Evolutionary conservation across 2,797 vertebrate species (phyloP).

Genomic region (Argyrosomus regius): DNA sequence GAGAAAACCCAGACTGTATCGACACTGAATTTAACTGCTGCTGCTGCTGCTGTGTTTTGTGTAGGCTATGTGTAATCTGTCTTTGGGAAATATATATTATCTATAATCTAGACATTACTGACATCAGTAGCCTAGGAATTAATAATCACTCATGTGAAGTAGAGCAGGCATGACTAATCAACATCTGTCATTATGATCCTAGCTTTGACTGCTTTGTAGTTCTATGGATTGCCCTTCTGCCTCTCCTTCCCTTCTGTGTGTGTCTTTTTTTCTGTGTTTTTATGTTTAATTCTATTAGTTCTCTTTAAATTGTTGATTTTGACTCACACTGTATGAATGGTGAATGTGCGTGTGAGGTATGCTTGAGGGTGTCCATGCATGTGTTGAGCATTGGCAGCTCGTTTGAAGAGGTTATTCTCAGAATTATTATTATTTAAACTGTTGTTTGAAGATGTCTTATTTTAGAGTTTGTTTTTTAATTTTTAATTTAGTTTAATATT

Average conservation of each 20-base stretch:
- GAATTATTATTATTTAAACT: slow-evolving; percentile 30
- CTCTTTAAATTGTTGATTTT: slow-evolving; percentile 36
- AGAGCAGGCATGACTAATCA: slow-evolving; percentile 86
- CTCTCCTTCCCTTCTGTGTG: slow-evolving; percentile 47
- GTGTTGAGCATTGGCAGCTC: slow-evolving; percentile 37
- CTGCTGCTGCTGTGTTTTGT: slow-evolving; percentile 82
- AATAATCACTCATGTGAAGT: slow-evolving; percentile 81
- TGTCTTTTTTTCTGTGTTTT: slow-evolving; percentile 40
- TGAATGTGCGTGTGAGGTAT: slow-evolving; percentile 36
- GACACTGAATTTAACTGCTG: slow-evolving; percentile 74
- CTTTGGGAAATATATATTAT: slow-evolving; percentile 82
- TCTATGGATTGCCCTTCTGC: slow-evolving; percentile 61
- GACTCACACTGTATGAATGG: slow-evolving; percentile 46
- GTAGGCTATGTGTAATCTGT: slow-evolving; percentile 81
- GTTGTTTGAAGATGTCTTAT: slow-evolving; percentile 40
- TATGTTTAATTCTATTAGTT: slow-evolving; percentile 17
- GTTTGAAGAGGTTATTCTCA: slow-evolving; percentile 29
- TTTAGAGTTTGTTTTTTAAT: slow-evolving; percentile 32
- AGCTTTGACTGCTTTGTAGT: slow-evolving; percentile 75
- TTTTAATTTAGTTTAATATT: slow-evolving; percentile 29
- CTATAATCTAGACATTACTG: slow-evolving; percentile 80
- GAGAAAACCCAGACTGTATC: slow-evolving; percentile 65
- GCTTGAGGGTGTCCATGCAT: slow-evolving; percentile 41
- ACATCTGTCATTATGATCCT: slow-evolving; percentile 77
- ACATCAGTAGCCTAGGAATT: slow-evolving; percentile 82